phyloP scores from a whole-genome alignment of 2,888 invertebrate genomes.

The Oithona nana region DNA sequence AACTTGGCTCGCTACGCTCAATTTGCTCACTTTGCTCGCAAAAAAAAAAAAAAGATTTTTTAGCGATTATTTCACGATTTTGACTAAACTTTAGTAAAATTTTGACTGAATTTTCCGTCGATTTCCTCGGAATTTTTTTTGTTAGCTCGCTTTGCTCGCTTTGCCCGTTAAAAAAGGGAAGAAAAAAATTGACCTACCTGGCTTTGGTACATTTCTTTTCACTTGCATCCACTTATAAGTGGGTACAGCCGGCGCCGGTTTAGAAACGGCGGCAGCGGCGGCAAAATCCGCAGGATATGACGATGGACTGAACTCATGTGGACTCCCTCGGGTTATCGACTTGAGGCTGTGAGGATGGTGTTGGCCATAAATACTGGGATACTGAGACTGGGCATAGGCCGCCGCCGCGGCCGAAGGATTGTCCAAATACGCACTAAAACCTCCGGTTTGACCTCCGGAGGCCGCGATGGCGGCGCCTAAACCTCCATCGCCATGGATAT shows the following conservation, averaged over 20 bases:
- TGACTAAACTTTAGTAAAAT: no score
- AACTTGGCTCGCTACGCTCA: no score
- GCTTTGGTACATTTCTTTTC: conserved; percentile 86
- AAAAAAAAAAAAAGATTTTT: no score
- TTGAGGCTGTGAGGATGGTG: not conserved
- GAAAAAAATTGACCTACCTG: conserved; percentile 36
- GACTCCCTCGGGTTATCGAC: not conserved
- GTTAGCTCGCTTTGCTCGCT: no score
- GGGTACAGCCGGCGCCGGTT: conserved; percentile 36
- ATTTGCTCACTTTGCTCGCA: no score
- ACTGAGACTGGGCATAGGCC: not conserved
- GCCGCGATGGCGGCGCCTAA: not conserved
- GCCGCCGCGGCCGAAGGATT: conserved; percentile 1
- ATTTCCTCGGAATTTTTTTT: no score
- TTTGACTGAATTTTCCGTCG: no score
- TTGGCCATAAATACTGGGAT: not conserved
- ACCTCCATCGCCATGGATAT: not conserved
- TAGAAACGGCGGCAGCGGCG: not conserved
- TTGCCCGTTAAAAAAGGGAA: not conserved
- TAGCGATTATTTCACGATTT: no score
- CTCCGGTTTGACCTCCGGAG: not conserved
- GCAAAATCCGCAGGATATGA: conserved; percentile 1
- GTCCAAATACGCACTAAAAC: conserved; percentile 2
- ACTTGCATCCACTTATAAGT: conserved; percentile 99
- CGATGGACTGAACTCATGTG: not conserved